These are phyloP conservation scores for Asbolus verrucosus DNA, from an alignment of 1,140 invertebrate genomes.

Conservation along the genomic window DNA sequence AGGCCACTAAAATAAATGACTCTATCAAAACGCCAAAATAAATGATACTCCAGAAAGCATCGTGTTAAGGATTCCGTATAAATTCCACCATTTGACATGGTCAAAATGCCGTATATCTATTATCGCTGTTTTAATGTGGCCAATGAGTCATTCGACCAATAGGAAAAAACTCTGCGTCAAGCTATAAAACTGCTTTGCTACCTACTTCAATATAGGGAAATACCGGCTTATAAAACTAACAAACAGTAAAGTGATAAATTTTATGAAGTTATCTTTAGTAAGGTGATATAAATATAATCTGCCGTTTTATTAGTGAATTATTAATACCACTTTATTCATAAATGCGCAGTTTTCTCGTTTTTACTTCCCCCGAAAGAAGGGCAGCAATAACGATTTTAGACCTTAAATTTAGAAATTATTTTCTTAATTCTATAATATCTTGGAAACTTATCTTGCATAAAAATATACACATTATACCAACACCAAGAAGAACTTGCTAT, in stretches of 20 bases:
- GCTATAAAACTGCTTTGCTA: conserved; percentile 4
- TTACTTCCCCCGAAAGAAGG: too few species aligned
- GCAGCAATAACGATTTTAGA: too few species aligned
- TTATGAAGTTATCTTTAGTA: too few species aligned
- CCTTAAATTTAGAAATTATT: too few species aligned
- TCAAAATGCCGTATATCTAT: conserved; percentile 30
- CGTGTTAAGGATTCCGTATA: conserved; percentile 38
- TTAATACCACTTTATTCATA: too few species aligned
- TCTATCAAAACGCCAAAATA: conserved; percentile 39
- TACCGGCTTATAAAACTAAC: not conserved
- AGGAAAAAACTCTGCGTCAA: conserved; percentile 8
- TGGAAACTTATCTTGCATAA: too few species aligned
- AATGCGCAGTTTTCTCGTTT: too few species aligned
- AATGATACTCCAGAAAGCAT: conserved; percentile 35
- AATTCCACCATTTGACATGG: conserved; percentile 35
- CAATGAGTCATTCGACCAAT: conserved; percentile 24
- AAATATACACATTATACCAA: too few species aligned
- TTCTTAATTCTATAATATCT: too few species aligned
- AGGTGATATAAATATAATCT: too few species aligned
- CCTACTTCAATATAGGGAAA: not conserved
- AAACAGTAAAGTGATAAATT: not conserved
- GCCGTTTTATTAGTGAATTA: too few species aligned
- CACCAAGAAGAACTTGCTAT: too few species aligned
- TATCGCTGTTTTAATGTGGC: conserved; percentile 26
- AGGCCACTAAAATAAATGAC: conserved; percentile 37